These are phyloP conservation scores for Antedon mediterranea DNA, from an alignment of 53 echinoderm and acorn worm species.

Conservation along the genomic window DNA sequence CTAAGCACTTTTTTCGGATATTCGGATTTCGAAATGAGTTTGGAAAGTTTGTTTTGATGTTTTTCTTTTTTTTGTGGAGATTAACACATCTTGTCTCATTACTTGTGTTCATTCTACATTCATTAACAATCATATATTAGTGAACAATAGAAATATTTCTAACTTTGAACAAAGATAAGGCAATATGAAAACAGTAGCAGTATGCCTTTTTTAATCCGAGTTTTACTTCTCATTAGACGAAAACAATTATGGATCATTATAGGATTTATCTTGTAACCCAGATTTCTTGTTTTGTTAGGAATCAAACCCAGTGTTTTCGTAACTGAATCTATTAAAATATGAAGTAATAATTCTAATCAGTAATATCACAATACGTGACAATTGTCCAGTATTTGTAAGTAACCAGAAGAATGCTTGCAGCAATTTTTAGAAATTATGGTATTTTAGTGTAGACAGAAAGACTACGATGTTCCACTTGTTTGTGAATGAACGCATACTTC, in stretches of 20 bases:
- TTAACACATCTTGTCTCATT: no score
- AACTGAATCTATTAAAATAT: background rate
- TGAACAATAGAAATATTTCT: background rate
- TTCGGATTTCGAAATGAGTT: no score
- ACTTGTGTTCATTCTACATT: no score
- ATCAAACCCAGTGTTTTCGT: background rate
- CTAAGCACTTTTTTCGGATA: no score
- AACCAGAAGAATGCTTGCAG: background rate
- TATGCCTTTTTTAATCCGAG: background rate
- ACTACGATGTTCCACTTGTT: background rate
- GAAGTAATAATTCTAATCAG: background rate
- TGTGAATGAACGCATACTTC: background rate
- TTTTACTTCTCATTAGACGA: background rate
- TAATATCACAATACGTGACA: background rate
- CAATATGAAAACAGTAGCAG: no score
- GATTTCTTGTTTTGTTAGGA: background rate
- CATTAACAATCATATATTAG: background rate
- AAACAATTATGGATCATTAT: background rate
- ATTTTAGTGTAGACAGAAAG: background rate
- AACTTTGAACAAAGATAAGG: no score
- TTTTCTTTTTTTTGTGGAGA: no score
- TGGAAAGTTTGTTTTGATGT: no score
- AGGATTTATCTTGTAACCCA: background rate
- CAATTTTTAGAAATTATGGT: background rate
- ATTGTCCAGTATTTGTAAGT: background rate